These are phyloP conservation scores for Lasioglossum baleicum DNA, from an alignment of 1,140 invertebrate genomes.

Conservation along the genomic window DNA sequence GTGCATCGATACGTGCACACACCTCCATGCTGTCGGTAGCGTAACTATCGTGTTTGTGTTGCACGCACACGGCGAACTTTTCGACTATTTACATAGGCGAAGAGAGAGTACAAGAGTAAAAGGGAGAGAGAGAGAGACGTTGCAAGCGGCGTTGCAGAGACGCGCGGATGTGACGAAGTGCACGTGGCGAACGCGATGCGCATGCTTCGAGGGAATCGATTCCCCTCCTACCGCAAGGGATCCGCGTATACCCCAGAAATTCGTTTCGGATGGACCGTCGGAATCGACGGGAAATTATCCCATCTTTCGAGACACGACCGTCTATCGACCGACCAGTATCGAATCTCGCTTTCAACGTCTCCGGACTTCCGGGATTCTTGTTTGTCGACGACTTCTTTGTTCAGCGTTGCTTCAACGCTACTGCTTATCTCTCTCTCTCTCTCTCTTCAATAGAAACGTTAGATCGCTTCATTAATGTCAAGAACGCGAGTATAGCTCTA, in stretches of 20 bases:
- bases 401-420: too few species aligned
- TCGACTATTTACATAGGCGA: slow-evolving; percentile 13
- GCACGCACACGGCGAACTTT: neutral
- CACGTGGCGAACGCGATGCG: slow-evolving; percentile 74
- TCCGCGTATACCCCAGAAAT: slow-evolving; percentile 58
- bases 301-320: neutral
- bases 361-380: neutral
- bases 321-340: slow-evolving; percentile 8
- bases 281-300: slow-evolving; percentile 7
- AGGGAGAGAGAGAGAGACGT: neutral
- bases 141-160: slow-evolving; percentile 24
- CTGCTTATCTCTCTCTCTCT: too few species aligned
- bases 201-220: slow-evolving; percentile 75
- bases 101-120: neutral
- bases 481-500: neutral
- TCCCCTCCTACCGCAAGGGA: slow-evolving; percentile 65
- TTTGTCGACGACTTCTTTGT: neutral
- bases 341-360: neutral
- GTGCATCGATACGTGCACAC: neutral
- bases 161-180: slow-evolving; percentile 46
- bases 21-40: neutral
- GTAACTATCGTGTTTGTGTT: neutral
- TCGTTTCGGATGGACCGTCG: slow-evolving; percentile 49
- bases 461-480: too few species aligned
- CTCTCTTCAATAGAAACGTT: too few species aligned